Conservation (phyloP, 2,797 vertebrate species). For the Pteronotus mesoamericanus region DNA sequence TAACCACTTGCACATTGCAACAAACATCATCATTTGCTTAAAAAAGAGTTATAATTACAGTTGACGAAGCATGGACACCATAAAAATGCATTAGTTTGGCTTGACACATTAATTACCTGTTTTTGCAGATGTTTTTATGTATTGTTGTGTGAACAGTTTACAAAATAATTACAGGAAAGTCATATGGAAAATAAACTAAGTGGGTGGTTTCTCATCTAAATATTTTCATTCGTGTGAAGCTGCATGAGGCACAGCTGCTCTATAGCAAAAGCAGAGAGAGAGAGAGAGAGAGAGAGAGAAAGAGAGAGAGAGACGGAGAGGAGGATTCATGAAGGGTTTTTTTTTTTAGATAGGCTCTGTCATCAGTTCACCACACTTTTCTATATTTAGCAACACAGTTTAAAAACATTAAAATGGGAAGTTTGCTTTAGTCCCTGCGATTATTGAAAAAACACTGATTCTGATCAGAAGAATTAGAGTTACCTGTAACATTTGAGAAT, state of each 20-base stretch:
- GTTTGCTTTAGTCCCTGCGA: constrained; percentile 72
- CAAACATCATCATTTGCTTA: constrained; percentile 93
- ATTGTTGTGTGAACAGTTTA: constrained; percentile 96
- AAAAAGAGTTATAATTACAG: constrained; percentile 93
- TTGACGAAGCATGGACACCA: constrained; percentile 91
- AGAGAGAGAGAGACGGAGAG: constrained; percentile 75
- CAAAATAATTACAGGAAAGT: constrained; percentile 94
- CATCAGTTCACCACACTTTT: constrained; percentile 77
- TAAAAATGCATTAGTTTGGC: constrained; percentile 95
- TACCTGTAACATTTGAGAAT: constrained; percentile 69
- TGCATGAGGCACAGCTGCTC: constrained; percentile 88
- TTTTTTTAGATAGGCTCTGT: constrained; percentile 82
- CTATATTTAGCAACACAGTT: constrained; percentile 75
- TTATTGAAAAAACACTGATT: constrained; percentile 76
- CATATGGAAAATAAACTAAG: constrained; percentile 94
- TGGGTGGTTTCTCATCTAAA: constrained; percentile 90
- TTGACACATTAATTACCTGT: constrained; percentile 98
- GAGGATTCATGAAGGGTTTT: constrained; percentile 83
- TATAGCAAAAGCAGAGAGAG: constrained; percentile 79
- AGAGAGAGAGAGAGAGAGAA: constrained; percentile 70
- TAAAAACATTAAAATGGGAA: constrained; percentile 77
- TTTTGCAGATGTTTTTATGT: constrained; percentile 97
- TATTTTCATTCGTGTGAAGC: constrained; percentile 93
- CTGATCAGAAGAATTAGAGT: constrained; percentile 76
- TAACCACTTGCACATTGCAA: constrained; percentile 90